Percentiles rank a stretch among this genome's conserved stretches.
phyloP scores from a whole-genome alignment of 2,797 vertebrate species.

The Hypotaenidia philippensis region DNA sequence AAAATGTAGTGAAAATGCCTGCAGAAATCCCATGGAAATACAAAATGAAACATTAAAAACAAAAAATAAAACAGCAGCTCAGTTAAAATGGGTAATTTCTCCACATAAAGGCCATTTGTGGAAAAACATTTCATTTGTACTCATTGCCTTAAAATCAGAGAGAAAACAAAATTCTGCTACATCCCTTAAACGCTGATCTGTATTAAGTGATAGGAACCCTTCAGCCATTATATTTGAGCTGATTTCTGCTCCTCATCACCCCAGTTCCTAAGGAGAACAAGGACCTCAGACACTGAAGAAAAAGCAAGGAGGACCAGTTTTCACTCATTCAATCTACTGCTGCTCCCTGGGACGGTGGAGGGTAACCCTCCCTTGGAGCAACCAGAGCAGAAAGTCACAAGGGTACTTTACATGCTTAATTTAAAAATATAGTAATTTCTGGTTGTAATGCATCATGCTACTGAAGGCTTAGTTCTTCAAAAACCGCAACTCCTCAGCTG shows the following conservation, averaged over 20 bases:
- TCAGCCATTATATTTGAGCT: background rate
- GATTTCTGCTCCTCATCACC: background rate
- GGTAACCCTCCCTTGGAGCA: background rate
- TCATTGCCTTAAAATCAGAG: slow-evolving; percentile 17
- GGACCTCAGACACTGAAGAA: background rate
- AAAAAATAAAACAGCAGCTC: slow-evolving; percentile 26
- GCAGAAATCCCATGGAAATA: slow-evolving; percentile 24
- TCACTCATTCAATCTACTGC: background rate
- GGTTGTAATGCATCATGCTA: slow-evolving; percentile 45
- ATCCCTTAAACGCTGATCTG: background rate
- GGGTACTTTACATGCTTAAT: slow-evolving; percentile 33
- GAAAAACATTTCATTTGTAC: slow-evolving; percentile 9
- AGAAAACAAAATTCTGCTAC: background rate
- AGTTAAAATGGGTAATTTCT: slow-evolving; percentile 29
- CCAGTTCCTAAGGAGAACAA: background rate
- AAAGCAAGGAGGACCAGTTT: background rate
- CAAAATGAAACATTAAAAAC: slow-evolving; percentile 27
- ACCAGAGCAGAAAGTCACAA: slow-evolving; percentile 39
- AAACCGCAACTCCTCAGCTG: slow-evolving; percentile 28
- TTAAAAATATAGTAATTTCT: slow-evolving; percentile 42
- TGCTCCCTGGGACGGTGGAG: background rate
- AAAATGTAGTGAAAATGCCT: slow-evolving; percentile 41
- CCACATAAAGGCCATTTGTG: slow-evolving; percentile 9
- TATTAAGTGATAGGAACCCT: background rate
- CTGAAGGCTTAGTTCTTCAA: slow-evolving; percentile 41